These are phyloP conservation scores for Cossypha polioptera DNA, from an alignment of 2,797 vertebrate species.

Conservation along the genomic window DNA sequence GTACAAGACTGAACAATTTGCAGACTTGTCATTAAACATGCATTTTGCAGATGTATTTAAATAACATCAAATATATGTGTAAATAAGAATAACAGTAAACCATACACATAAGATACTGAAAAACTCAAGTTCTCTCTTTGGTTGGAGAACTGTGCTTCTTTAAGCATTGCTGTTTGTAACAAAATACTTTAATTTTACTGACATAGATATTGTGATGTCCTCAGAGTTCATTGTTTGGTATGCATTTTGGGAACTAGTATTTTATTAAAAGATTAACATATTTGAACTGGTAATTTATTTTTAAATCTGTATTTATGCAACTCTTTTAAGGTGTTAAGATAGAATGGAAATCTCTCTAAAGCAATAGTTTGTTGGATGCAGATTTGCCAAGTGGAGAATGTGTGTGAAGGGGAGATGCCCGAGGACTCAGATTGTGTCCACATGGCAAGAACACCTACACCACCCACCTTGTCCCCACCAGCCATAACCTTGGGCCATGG, in stretches of 20 bases:
- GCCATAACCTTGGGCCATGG: conserved; percentile 76
- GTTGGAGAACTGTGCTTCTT: background rate
- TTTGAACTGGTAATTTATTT: background rate
- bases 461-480: conserved; percentile 76
- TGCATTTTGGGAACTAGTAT: background rate
- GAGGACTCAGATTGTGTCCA: conserved; percentile 75
- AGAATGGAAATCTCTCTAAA: conserved; percentile 61
- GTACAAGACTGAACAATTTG: background rate
- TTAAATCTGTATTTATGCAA: conserved; percentile 32
- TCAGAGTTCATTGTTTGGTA: background rate
- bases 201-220: background rate
- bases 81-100: background rate
- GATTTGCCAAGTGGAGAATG: conserved; percentile 82
- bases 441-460: conserved; percentile 73
- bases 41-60: background rate
- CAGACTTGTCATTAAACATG: background rate
- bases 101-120: background rate
- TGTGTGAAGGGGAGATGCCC: conserved; percentile 79
- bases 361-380: conserved; percentile 67
- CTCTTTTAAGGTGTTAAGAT: conserved; percentile 41
- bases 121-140: background rate
- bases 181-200: background rate
- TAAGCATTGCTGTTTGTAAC: background rate
- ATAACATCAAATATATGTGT: background rate
- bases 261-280: background rate